These are phyloP conservation scores for Sigmodon hispidus DNA, from an alignment of 2,113 vertebrate genomes.

Conservation along the genomic window DNA sequence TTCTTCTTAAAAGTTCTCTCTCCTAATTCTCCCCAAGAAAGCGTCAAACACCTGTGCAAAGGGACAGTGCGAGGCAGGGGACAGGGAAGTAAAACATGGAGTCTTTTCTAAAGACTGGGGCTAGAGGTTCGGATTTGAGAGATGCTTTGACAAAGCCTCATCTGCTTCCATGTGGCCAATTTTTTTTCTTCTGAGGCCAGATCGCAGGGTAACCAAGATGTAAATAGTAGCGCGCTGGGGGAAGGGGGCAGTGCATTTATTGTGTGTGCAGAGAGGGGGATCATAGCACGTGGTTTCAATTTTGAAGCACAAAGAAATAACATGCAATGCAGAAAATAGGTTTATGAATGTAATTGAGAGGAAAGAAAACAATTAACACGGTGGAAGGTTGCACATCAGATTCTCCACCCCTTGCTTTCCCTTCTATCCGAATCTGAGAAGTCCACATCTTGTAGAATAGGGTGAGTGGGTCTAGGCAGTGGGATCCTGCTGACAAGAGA, in stretches of 20 bases:
- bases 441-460: conserved; percentile 65
- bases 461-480: conserved; percentile 79
- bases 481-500: conserved; percentile 79
- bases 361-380: conserved; percentile 80
- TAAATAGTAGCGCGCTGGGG: conserved; percentile 28
- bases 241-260: conserved; percentile 65
- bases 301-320: conserved; percentile 82
- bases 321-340: conserved; percentile 69
- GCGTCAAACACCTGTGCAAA: conserved; percentile 62
- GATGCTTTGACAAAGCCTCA: conserved; percentile 67
- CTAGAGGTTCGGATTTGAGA: conserved; percentile 27
- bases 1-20: background rate
- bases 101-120: background rate
- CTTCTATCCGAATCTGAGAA: conserved; percentile 72
- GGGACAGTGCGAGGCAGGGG: background rate
- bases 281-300: conserved; percentile 78
- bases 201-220: conserved; percentile 9
- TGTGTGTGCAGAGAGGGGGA: conserved; percentile 49
- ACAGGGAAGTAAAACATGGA: background rate
- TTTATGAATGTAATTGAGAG: conserved; percentile 76
- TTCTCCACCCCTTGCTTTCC: conserved; percentile 40
- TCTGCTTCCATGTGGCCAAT: conserved; percentile 7
- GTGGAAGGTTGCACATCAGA: conserved; percentile 66
- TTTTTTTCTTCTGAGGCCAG: background rate
- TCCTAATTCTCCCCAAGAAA: background rate